A percentile compares a stretch with the other conserved stretches of the same genome.
Evolutionary conservation across 2,888 invertebrate species (phyloP).

Genomic region (Cremastobaeus sp.): DNA sequence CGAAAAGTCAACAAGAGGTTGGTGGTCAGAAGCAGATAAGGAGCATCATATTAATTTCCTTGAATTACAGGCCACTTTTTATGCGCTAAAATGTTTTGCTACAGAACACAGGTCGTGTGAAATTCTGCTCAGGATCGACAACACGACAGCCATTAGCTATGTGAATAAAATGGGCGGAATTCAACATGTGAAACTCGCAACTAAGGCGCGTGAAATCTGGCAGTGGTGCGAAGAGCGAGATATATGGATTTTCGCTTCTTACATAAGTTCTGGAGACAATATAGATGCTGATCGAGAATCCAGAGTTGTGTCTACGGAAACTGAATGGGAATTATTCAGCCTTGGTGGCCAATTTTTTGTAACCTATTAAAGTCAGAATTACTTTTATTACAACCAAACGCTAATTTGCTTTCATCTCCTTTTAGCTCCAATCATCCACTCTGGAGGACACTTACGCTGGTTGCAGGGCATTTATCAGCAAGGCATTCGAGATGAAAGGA

Average conservation of each 20-base stretch:
- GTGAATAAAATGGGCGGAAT: conserved; percentile 36
- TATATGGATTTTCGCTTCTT: not conserved
- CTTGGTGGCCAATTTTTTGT: no score
- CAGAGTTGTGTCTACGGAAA: not conserved
- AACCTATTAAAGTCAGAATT: no score
- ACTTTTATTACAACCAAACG: no score
- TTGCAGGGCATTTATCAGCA: not conserved
- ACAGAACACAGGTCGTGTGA: conserved; percentile 14
- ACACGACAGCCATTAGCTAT: conserved; percentile 29
- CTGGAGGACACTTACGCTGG: not conserved
- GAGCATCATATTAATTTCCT: conserved; percentile 36
- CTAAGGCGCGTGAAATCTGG: not conserved
- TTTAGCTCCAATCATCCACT: conserved; percentile 37
- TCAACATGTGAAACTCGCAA: not conserved
- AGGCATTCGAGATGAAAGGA: not conserved
- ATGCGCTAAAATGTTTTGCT: conserved; percentile 38
- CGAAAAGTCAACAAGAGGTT: conserved; percentile 3
- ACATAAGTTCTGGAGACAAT: conserved; percentile 2
- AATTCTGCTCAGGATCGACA: conserved; percentile 41
- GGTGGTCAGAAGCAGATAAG: conserved; percentile 18
- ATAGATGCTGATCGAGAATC: not conserved
- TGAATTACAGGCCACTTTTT: conserved; percentile 19
- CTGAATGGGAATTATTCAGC: no score
- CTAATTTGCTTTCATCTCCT: conserved; percentile 64
- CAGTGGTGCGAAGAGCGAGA: not conserved